These are phyloP conservation scores for Drosophila lacteicornis DNA, from an alignment of 1,140 invertebrate species.

Conservation along the genomic window DNA sequence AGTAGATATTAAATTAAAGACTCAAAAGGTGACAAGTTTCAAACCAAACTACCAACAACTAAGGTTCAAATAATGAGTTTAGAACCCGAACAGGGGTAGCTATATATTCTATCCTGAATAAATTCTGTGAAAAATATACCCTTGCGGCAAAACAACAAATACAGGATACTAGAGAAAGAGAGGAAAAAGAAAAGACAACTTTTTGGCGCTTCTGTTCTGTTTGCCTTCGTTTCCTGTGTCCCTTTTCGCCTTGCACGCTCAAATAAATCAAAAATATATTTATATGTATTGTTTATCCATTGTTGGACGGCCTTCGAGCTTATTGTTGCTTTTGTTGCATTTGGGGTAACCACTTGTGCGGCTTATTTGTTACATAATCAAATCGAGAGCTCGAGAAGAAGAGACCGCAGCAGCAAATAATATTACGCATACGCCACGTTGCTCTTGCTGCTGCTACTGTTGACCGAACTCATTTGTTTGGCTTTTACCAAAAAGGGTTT, in stretches of 20 bases:
- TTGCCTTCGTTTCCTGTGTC: constrained; percentile 60
- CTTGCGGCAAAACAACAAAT: background rate
- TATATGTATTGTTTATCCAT: constrained; percentile 53
- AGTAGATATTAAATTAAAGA: background rate
- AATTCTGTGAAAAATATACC: background rate
- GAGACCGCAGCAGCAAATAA: constrained; percentile 61
- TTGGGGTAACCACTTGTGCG: constrained; percentile 69
- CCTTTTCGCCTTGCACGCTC: constrained; percentile 64
- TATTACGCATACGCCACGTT: constrained; percentile 78
- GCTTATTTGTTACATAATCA: constrained; percentile 82
- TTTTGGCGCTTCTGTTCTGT: constrained; percentile 71
- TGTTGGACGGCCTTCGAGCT: constrained; percentile 6
- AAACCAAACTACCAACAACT: background rate
- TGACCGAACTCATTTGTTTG: constrained; percentile 64
- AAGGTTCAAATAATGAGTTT: background rate
- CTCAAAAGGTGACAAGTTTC: background rate
- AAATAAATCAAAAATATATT: constrained; percentile 80
- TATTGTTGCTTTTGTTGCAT: constrained; percentile 5
- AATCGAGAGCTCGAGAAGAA: constrained; percentile 53
- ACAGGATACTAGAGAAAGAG: constrained; percentile 15
- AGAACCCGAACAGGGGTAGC: background rate
- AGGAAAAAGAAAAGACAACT: constrained; percentile 40
- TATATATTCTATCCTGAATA: background rate
- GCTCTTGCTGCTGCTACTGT: constrained; percentile 18
- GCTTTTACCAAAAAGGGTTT: constrained; percentile 46